Evolutionary conservation across 35 echinoderm and acorn worm species (phyloP).

Genomic region (Ophioderma brevispina): DNA sequence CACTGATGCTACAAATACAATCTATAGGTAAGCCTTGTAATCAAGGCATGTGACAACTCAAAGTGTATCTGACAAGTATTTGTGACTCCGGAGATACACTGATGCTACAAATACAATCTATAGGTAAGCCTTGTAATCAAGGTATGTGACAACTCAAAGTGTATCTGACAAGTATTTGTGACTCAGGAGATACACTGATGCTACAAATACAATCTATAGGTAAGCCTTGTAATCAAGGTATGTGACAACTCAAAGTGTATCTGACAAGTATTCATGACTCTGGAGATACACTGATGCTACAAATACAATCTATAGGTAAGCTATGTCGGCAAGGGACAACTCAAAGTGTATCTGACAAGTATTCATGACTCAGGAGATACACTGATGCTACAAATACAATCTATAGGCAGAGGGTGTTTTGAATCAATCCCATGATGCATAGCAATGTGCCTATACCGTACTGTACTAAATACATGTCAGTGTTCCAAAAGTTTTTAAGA

Average conservation of each 20-base stretch:
- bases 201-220: slow-evolving; percentile 92
- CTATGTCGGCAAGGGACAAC: slow-evolving; percentile 82
- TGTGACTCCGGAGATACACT: slow-evolving; percentile 57
- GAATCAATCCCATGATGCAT: too few relatives aligned
- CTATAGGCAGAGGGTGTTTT: too few relatives aligned
- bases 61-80: slow-evolving; percentile 58
- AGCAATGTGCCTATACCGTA: too few relatives aligned
- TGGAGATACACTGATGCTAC: slow-evolving; percentile 62
- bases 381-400: slow-evolving; percentile 78
- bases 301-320: slow-evolving; percentile 95
- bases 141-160: slow-evolving; percentile 80
- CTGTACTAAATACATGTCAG: too few relatives aligned
- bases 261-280: slow-evolving; percentile 42
- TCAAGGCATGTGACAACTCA: slow-evolving; percentile 88
- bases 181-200: slow-evolving; percentile 52
- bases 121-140: too few relatives aligned
- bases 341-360: slow-evolving; percentile 63
- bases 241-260: slow-evolving; percentile 79
- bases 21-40: slow-evolving; percentile 68
- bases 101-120: slow-evolving; percentile 83
- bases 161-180: slow-evolving; percentile 57
- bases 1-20: slow-evolving; percentile 78
- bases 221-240: too few relatives aligned
- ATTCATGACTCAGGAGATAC: slow-evolving; percentile 57
- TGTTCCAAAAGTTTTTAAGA: too few relatives aligned